Evolutionary conservation across 2,888 invertebrate species (phyloP).

Genomic region (Drosophila flavopinicola): DNA sequence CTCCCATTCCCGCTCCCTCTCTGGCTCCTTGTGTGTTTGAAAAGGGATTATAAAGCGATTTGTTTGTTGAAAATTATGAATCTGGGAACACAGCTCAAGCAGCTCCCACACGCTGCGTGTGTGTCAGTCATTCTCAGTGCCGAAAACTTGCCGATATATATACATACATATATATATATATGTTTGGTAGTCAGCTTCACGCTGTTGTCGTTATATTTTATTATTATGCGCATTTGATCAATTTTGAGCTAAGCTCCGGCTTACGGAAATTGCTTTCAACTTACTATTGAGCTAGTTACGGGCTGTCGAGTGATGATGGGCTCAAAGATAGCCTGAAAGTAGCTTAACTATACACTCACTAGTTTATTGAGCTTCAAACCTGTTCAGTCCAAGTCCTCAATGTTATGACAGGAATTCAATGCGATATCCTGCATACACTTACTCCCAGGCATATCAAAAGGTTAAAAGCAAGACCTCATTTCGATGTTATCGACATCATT

Average conservation of each 20-base stretch:
- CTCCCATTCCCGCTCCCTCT: slow-evolving; percentile 2
- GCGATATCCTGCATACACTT: neutral
- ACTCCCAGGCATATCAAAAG: too few relatives aligned
- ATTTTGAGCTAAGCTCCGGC: slow-evolving; percentile 61
- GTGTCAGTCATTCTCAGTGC: slow-evolving; percentile 15
- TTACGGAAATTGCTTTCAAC: slow-evolving; percentile 50
- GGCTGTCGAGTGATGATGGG: slow-evolving; percentile 3
- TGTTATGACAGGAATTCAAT: neutral
- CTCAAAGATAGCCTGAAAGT: slow-evolving; percentile 2
- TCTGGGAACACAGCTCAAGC: slow-evolving; percentile 60
- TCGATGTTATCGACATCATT: slow-evolving; percentile 22
- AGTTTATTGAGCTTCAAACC: neutral
- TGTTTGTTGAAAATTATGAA: slow-evolving; percentile 77
- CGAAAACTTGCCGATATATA: slow-evolving; percentile 46
- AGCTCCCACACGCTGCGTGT: slow-evolving; percentile 68
- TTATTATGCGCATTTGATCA: slow-evolving; percentile 52
- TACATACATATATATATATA: too few relatives aligned
- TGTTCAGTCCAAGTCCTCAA: neutral
- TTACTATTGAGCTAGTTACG: slow-evolving; percentile 30
- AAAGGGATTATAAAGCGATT: slow-evolving; percentile 78
- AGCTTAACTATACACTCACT: slow-evolving; percentile 14
- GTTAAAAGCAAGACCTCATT: neutral
- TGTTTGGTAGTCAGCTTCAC: slow-evolving; percentile 34
- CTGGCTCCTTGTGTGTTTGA: slow-evolving; percentile 55
- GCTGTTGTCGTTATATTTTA: slow-evolving; percentile 9